Percentiles rank a stretch among this genome's conserved stretches.
Conservation (phyloP, 2,113 vertebrate species). For the Paralichthys olivaceus region DNA sequence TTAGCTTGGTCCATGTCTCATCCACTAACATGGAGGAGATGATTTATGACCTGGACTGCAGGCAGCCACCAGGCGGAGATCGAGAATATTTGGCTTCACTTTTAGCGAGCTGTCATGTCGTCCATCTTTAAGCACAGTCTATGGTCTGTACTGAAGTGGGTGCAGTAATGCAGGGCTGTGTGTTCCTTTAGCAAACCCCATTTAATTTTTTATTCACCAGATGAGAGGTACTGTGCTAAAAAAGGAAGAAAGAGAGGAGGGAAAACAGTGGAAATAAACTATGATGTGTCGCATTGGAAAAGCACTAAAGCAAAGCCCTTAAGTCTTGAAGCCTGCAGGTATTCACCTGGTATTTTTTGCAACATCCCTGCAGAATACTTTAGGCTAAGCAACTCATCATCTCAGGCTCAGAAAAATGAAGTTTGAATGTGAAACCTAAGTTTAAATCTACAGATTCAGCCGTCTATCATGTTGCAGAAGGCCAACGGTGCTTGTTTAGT, state of each 20-base stretch:
- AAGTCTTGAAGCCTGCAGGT: neutral
- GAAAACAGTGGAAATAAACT: neutral
- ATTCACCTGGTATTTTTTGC: neutral
- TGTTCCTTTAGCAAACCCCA: slow-evolving; percentile 37
- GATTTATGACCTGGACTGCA: too few relatives aligned
- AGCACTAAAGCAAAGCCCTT: neutral
- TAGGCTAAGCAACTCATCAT: neutral
- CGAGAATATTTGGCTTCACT: too few relatives aligned
- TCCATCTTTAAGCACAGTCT: too few relatives aligned
- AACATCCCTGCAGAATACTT: neutral
- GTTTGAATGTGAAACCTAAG: slow-evolving; percentile 7
- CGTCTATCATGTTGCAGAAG: slow-evolving; percentile 37
- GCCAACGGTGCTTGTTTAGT: slow-evolving; percentile 22
- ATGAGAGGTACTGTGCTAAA: neutral
- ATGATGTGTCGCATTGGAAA: neutral
- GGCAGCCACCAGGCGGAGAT: too few relatives aligned
- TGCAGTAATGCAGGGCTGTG: slow-evolving; percentile 32
- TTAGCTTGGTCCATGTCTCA: too few relatives aligned
- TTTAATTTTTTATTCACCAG: slow-evolving; percentile 27
- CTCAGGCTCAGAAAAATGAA: neutral
- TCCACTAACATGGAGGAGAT: too few relatives aligned
- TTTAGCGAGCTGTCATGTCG: too few relatives aligned
- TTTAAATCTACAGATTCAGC: slow-evolving; percentile 28
- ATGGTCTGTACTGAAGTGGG: neutral
- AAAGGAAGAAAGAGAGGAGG: neutral